Evolutionary conservation across 2,888 invertebrate species (phyloP), one percentile per base, ranked within the genome.

Genomic region (Amphimallon solstitiale): DNA sequence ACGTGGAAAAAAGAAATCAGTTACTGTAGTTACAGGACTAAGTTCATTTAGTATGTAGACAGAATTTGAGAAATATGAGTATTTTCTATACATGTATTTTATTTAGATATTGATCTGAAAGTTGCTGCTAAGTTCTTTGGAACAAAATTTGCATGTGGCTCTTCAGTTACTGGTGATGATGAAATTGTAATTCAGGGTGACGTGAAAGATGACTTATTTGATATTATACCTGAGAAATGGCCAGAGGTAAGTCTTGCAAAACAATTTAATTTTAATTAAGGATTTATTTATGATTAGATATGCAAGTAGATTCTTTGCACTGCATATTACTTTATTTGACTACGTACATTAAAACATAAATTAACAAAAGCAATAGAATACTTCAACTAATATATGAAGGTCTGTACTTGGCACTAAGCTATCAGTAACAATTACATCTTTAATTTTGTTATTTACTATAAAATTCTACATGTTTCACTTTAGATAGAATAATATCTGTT

Each of bases 121-220:
- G 95, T 95, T 70, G 99, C 98, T 62, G 94, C 97, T 29, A 99
- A 99, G 82, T 96, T 94, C 81, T 98, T 99, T 85, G 96, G 97
- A 40, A 94, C 94, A 65, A 95, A 93, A 83, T 99, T 99, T 85
- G 97, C 98, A 3, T 99, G 98, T 84, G 98, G 98, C n/a, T 96
- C 97, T 5, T 98, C 98, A 7, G 97, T 99, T 0, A 98, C 98
- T 29, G 98, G 97, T 4, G 96, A 97, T 73, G 98, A 99, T 86
- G 99, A 99, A 84, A 98, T 99, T 79, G 98, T 99, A 48, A 97
- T 99, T 79, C 98, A 99, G 83, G 98, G 98, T 62, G 98, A 98
- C 84, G 97, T 98, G 0, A 98, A 98, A 83, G 98, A 98, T 86
- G 98, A 99, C 76, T 85, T 99, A 19, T 95, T 97, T 84, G 98